Percentiles rank a stretch among this genome's conserved stretches.
Evolutionary conservation across 2,113 vertebrate species (phyloP).

Genomic region (Callorhinus ursinus): DNA sequence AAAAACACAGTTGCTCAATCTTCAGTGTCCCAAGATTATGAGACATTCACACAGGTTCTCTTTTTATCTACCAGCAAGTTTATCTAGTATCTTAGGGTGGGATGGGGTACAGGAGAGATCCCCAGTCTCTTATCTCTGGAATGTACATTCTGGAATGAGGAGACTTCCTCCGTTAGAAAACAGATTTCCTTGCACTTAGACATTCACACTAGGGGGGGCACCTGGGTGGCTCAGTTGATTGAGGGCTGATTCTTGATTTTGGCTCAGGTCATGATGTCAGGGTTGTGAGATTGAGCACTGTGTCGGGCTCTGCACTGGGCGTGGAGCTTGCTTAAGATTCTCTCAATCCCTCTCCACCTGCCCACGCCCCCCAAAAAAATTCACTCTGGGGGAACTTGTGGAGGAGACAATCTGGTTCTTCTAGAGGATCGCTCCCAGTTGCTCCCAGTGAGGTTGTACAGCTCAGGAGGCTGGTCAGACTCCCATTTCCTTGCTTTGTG

Average conservation of each 20-base stretch:
- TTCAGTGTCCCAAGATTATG: not conserved
- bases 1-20: not conserved
- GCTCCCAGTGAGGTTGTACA: accelerated
- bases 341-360: not conserved
- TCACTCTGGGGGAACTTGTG: not conserved
- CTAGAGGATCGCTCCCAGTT: accelerated
- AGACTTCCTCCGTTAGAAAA: not conserved
- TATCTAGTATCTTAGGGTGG: not conserved
- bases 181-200: not conserved
- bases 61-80: not conserved
- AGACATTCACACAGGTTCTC: not conserved
- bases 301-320: not conserved
- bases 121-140: not conserved
- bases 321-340: not conserved
- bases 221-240: not conserved
- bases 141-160: not conserved
- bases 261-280: not conserved
- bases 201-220: not conserved
- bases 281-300: not conserved
- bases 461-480: not conserved
- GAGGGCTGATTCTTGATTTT: not conserved
- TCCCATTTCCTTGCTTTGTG: not conserved
- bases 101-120: not conserved
- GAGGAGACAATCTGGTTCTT: not conserved
- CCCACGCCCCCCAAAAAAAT: not conserved